Percentiles rank a stretch among this genome's conserved stretches.
Conservation (phyloP, 2,113 vertebrate genomes). For the Cricetomys ansorgei region DNA sequence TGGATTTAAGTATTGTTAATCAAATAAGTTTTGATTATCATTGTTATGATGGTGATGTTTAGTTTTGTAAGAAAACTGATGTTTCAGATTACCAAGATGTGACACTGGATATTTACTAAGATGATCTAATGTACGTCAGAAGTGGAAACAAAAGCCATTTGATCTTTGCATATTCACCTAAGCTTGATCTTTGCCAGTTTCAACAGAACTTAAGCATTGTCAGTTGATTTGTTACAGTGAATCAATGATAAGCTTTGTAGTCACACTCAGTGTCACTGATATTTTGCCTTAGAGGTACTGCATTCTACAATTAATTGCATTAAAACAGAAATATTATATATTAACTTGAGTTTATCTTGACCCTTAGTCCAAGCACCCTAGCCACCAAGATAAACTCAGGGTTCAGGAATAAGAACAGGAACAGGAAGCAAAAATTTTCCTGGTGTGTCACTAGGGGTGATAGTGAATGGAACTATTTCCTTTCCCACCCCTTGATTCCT, state of each 20-base stretch:
- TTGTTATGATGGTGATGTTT: background rate
- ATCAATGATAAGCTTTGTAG: background rate
- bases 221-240: background rate
- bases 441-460: too few species aligned
- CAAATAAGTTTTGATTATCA: background rate
- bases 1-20: too few species aligned
- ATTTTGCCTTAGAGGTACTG: background rate
- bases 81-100: background rate
- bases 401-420: too few species aligned
- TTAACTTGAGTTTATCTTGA: background rate
- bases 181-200: background rate
- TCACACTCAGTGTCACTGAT: background rate
- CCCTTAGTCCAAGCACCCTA: background rate
- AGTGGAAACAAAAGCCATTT: background rate
- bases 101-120: background rate
- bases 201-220: background rate
- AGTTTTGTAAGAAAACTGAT: background rate
- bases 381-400: too few species aligned
- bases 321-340: background rate
- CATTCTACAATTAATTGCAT: constrained; percentile 30
- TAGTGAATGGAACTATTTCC: too few species aligned
- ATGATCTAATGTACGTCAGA: background rate
- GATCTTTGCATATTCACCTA: background rate
- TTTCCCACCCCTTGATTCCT: too few species aligned
- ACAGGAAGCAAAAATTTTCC: too few species aligned